Evolutionary conservation across 2,888 invertebrate species (phyloP).

Genomic region (Cosmorhoe ocellata): DNA sequence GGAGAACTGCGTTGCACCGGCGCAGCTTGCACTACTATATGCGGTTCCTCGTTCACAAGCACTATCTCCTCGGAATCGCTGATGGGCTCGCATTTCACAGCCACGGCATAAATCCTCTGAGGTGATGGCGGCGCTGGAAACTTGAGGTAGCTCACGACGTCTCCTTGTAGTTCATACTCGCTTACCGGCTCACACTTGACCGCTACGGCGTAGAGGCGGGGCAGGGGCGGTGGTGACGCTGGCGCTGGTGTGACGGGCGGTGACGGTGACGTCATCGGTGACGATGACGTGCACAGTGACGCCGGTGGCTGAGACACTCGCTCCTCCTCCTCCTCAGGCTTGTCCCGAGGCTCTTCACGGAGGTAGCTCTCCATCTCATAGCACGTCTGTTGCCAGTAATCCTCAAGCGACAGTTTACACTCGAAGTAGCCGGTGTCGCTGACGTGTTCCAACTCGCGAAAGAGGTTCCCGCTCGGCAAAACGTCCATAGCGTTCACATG

Average conservation of each 20-base stretch:
- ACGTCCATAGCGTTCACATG: slow-evolving; percentile 91
- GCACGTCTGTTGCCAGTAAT: slow-evolving; percentile 99
- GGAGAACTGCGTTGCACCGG: slow-evolving; percentile 68
- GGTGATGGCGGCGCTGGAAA: slow-evolving; percentile 20
- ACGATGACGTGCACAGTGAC: slow-evolving; percentile 32
- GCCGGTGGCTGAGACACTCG: slow-evolving; percentile 53
- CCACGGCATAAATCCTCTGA: slow-evolving; percentile 41
- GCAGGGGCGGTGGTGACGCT: no score
- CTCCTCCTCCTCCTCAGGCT: slow-evolving; percentile 81
- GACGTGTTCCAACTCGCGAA: slow-evolving; percentile 98
- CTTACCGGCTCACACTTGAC: slow-evolving; percentile 33
- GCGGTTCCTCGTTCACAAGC: slow-evolving; percentile 50
- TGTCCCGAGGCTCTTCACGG: slow-evolving; percentile 93
- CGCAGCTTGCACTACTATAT: slow-evolving; percentile 40
- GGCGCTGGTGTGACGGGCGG: no score
- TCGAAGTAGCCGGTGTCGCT: slow-evolving; percentile 99
- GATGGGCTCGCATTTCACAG: slow-evolving; percentile 33
- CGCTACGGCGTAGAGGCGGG: slow-evolving; percentile 42
- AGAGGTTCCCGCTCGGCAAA: slow-evolving; percentile 97
- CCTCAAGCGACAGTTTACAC: slow-evolving; percentile 96
- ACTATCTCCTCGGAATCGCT: slow-evolving; percentile 25
- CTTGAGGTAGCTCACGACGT: slow-evolving; percentile 8
- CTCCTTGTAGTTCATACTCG: slow-evolving; percentile 20
- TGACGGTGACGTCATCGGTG: slow-evolving; percentile 18
- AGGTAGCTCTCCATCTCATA: slow-evolving; percentile 98